Percentiles rank a stretch among this genome's conserved stretches.
phyloP scores from a whole-genome alignment of 92 coral and sea anemone genomes.

The Plumapathes pennacea region DNA sequence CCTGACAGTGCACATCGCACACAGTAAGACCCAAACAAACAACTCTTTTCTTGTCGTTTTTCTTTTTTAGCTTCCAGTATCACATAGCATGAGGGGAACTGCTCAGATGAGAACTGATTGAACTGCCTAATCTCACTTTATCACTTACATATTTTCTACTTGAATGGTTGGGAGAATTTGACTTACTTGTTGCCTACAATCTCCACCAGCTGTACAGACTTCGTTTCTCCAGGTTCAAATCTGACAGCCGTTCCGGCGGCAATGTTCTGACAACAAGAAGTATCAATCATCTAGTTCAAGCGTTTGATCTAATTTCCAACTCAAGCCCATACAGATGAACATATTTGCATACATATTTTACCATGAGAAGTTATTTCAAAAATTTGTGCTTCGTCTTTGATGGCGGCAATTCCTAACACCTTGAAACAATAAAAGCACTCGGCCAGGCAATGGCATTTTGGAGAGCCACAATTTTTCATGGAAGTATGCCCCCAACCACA shows the following conservation, averaged over 20 bases:
- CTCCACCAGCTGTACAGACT: constrained; percentile 70
- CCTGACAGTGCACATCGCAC: not conserved
- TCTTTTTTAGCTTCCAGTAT: not conserved
- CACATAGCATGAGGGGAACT: not conserved
- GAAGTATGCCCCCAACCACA: too few species aligned
- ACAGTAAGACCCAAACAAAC: not conserved
- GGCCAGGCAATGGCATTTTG: too few species aligned
- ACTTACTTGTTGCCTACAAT: constrained; percentile 66
- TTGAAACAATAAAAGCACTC: too few species aligned
- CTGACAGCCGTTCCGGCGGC: constrained; percentile 76
- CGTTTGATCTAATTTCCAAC: too few species aligned
- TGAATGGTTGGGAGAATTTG: not conserved
- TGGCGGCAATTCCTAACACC: too few species aligned
- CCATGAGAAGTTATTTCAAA: too few species aligned
- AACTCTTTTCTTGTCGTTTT: not conserved
- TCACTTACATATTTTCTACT: not conserved
- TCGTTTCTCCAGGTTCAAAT: constrained; percentile 70
- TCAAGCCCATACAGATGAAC: too few species aligned
- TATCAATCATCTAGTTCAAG: too few species aligned
- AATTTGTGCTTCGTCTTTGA: too few species aligned
- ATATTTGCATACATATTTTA: too few species aligned
- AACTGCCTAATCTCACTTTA: not conserved
- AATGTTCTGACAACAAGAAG: constrained; percentile 42
- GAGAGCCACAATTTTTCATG: too few species aligned
- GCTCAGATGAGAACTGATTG: too few species aligned